Base-by-base conservation (phyloP, 2,113 vertebrate species). In the Anolis sagrei region DNA sequence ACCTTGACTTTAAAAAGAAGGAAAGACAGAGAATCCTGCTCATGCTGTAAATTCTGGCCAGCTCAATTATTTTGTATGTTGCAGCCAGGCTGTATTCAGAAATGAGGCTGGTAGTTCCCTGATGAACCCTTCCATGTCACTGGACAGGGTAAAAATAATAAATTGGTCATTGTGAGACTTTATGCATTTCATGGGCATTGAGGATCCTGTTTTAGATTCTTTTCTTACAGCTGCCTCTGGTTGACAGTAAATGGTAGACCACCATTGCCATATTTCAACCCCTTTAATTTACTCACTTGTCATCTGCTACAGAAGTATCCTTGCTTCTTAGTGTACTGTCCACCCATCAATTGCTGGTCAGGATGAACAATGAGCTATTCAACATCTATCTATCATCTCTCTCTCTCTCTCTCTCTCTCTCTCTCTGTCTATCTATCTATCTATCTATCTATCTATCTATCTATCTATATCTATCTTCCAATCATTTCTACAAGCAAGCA, bases 241-340 rank as follows among this genome's bases (percentile, higher is more conserved):
- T 96, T 95, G 94, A 95, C 93, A 95, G 95, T 95, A 96, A 96
- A 96, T 93, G 95, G 95, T 90, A 90, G 93, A 86, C 93, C 93
- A 91, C 75, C 81, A n/a, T 90, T 94, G 92, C 92, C 92, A 92
- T 77, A 93, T 89, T 90, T 95, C 93, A 95, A 90, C 90, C 84
- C 83, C 89, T 89, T 93, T 91, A 91, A 82, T 85, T 88, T 87
- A 61, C 86, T 93, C 82, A 61, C 78, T 80, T 27, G 39, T 88
- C 91, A 94, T 91, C 86, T 88, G 84, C 86, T 87, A 84, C 84
- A 51, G 61, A 85, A 91, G 93, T 82, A 87, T 95, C 89, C 78
- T 66, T 34, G 81, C 92, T 10, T 13, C 86, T 0, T 87, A 86
- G 89, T 90, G 91, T 90, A 86, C 89, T 90, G 91, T 91, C 85